phyloP scores from a whole-genome alignment of 2,888 invertebrate genomes.

The Oxycera nigricornis region DNA sequence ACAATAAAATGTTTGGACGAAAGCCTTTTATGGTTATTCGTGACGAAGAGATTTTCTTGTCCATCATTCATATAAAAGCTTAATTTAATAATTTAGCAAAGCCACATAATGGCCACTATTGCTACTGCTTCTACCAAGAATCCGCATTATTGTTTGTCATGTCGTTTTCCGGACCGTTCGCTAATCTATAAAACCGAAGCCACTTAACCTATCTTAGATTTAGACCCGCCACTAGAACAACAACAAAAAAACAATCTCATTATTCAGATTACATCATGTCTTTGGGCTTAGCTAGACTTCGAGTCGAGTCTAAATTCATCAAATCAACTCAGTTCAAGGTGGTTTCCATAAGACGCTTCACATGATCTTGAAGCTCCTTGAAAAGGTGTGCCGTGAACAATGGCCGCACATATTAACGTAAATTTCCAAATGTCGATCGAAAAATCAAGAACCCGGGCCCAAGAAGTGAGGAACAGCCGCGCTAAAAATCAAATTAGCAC shows the following conservation, averaged over 20 bases:
- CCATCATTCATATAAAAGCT: too few species aligned
- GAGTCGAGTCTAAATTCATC: not conserved
- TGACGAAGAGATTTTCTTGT: too few species aligned
- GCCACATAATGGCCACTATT: too few species aligned
- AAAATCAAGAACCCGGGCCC: not conserved
- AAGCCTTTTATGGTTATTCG: too few species aligned
- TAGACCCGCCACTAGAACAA: not conserved
- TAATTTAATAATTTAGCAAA: too few species aligned
- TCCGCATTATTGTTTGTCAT: too few species aligned
- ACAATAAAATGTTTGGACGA: too few species aligned
- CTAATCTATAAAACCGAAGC: not conserved
- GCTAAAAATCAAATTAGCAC: constrained; percentile 39
- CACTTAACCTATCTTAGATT: not conserved
- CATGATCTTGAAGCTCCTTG: not conserved
- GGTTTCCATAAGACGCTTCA: not conserved
- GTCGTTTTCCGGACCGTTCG: too few species aligned
- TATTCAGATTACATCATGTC: constrained; percentile 16
- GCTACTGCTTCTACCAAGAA: too few species aligned
- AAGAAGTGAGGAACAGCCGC: not conserved
- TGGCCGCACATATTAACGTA: not conserved
- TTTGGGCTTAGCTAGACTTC: not conserved
- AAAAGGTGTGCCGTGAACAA: not conserved
- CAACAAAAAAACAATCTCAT: not conserved
- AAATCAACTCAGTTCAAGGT: not conserved
- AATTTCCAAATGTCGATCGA: not conserved